A percentile compares a stretch with the other conserved stretches of the same genome.
phyloP scores from a whole-genome alignment of 2,797 vertebrate species.

The Phoebastria nigripes region DNA sequence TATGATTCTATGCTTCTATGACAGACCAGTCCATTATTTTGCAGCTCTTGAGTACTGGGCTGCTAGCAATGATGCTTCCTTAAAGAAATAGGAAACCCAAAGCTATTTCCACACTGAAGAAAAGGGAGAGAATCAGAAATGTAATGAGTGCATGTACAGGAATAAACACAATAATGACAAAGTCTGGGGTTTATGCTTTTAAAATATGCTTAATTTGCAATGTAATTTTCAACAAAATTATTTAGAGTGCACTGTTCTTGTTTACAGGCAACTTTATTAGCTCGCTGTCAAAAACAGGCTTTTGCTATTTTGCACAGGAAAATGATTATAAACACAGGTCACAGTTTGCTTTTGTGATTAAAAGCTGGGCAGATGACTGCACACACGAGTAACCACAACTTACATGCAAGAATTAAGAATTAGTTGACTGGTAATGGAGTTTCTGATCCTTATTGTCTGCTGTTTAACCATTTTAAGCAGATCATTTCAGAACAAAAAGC shows the following conservation, averaged over 20 bases:
- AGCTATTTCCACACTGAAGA: background rate
- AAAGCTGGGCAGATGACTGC: background rate
- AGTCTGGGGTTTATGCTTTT: background rate
- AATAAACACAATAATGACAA: background rate
- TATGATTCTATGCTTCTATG: too few species aligned
- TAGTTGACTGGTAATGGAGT: background rate
- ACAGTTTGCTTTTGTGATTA: background rate
- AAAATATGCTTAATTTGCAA: background rate
- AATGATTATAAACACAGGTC: background rate
- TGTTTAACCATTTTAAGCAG: background rate
- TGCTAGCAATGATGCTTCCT: background rate
- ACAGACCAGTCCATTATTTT: background rate
- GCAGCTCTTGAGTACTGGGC: background rate
- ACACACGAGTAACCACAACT: background rate
- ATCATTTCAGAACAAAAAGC: background rate
- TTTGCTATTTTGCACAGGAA: background rate
- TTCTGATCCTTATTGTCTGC: background rate
- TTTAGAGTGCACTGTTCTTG: background rate
- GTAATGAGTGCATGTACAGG: background rate
- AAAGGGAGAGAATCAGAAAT: background rate
- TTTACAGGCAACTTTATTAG: background rate
- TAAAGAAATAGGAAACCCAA: background rate
- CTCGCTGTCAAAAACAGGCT: background rate
- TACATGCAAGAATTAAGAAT: background rate
- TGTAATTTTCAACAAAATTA: background rate